Conservation (phyloP, 1,140 invertebrate genomes). For the Diabrotica virgifera region DNA sequence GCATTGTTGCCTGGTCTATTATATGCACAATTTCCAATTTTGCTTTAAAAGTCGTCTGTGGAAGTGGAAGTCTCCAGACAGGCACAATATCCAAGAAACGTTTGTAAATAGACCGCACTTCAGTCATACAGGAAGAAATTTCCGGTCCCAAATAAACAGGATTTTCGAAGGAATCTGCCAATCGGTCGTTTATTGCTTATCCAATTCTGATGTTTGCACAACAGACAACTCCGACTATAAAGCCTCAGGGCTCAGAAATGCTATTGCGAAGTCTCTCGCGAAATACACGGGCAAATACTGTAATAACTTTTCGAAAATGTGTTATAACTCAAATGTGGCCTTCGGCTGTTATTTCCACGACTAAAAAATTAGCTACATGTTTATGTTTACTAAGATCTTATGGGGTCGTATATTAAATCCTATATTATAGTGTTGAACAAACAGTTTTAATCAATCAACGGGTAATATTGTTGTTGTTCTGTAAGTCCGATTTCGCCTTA, state of each 20-base stretch:
- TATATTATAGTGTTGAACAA: no score
- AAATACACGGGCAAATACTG: no score
- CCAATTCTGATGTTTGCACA: constrained; percentile 14
- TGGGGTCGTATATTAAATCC: no score
- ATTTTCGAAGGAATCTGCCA: constrained; percentile 8
- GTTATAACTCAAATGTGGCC: no score
- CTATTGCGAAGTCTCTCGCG: neutral
- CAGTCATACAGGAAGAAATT: constrained; percentile 10
- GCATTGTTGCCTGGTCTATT: no score
- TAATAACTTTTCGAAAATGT: no score
- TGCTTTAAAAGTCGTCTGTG: neutral
- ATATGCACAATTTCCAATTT: neutral
- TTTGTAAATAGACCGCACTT: constrained; percentile 7
- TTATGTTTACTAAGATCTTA: no score
- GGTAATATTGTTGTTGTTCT: no score
- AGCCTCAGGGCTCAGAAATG: neutral
- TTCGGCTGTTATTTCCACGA: no score
- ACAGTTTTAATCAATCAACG: no score
- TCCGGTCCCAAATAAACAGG: constrained; percentile 7
- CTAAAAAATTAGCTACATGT: no score
- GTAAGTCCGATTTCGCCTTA: no score
- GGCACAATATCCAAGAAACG: constrained; percentile 2
- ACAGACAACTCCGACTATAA: constrained; percentile 5
- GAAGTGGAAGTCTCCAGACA: neutral
- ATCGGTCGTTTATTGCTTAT: constrained; percentile 13